Evolutionary conservation across 2,113 vertebrate genomes (phyloP), one percentile per base, ranked within the genome.

Genomic region (Dasyprocta punctata): DNA sequence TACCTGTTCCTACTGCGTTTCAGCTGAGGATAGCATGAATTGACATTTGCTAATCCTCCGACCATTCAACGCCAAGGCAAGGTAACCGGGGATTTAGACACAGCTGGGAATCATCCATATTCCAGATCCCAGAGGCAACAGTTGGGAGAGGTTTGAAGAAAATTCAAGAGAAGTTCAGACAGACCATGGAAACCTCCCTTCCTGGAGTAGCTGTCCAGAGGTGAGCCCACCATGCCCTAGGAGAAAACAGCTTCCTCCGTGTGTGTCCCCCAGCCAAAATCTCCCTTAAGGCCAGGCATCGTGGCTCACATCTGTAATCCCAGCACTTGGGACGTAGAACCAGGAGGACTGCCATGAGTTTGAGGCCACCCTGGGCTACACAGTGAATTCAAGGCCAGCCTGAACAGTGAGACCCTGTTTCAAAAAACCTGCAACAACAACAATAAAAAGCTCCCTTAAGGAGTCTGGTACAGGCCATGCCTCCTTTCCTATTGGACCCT

Each of bases 31-130:
- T 60, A 89, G 61, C 90, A 60, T 13, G 44, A 77, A 75, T 3
- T 77, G 58, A 73, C 90, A 71, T 93, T 95, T 97, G 54, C 28
- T 84, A 71, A 92, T 69, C 36, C 61, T 22, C 54, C 44, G 56
- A 86, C n/a, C 30, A 81, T 61, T 41, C 49, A 41, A 89, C 54
- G 36, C 54, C 7, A 3, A 65, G 30, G 11, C 41, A 4, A 86
- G 26, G 28, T 47, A 58, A 22, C 26, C 65, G 28, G 20, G 28
- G 41, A 81, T 89, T 92, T 49, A 52, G 86, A 87, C 16, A 89
- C 2, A 30, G 47, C 60, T 86, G 73, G 69, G 38, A 83, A 38
- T 52, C 69, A 77, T 73, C 65, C 44, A 33, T 33, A 89, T 77
- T 77, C 44, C 36, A 89, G 71, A 80, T 44, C 49, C 41, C 71